Evolutionary conservation across 2,113 vertebrate genomes (phyloP), one percentile per base, ranked within the genome.

Genomic region (Burhinus oedicnemus): DNA sequence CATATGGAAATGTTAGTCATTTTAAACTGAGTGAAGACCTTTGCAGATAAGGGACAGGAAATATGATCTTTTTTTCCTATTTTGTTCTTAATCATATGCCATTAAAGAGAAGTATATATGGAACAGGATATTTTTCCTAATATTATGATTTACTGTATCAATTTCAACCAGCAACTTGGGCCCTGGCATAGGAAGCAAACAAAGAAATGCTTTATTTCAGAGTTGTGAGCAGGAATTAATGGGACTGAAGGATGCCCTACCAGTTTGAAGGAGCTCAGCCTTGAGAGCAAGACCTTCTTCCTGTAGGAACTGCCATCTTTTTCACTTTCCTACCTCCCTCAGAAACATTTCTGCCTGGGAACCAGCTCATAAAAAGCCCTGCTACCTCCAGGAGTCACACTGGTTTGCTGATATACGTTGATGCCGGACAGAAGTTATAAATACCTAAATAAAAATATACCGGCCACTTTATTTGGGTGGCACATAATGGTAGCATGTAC

Each of bases 11-110:
- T 80, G 83, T 80, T 95, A 89, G 70, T 64, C 69, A 25, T 87
- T 96, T 76, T 60, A 69, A 69, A 86, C 44, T 72, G 69, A 95
- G 54, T 91, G 91, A 95, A 90, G 62, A 70, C 42, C 96, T 96
- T 93, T 84, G 93, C 87, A 98, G 96, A 97, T 94, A 97, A 97
- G 54, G 52, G 42, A 49, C 25, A 68, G 84, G 76, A 87, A 96
- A 97, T 34, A 58, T 1, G 36, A 62, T 47, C 12, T 62, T 61
- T 92, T 92, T 77, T 61, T 30, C 51, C 51, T 91, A 57, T 80
- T 85, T 90, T 15, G 38, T 74, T 87, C 51, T 58, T 85, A 91
- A 86, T 88, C 54, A 44, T 7, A 70, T 52, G 18, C 40, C n/a
- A 80, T 89, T 97, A 65, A 82, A 72, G 32, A 76, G 42, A 90